phyloP scores from a whole-genome alignment of 2,113 vertebrate genomes.

The Terrapene triunguis region DNA sequence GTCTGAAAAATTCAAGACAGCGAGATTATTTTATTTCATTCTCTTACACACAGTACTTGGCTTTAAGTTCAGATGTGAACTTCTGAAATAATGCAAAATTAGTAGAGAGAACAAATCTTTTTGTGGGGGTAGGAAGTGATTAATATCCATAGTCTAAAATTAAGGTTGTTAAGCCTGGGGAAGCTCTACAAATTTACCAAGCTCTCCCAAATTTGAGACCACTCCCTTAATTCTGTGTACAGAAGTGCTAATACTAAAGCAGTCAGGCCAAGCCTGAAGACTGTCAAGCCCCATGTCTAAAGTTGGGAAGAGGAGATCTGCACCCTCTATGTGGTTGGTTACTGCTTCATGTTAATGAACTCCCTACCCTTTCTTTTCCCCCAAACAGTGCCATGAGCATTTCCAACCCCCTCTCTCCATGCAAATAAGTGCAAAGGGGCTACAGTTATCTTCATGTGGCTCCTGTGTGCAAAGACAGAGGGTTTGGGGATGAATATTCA shows the following conservation, averaged over 20 bases:
- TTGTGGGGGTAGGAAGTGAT: background rate
- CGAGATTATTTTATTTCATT: background rate
- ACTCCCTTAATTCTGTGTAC: background rate
- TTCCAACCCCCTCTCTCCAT: background rate
- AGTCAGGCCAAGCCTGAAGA: background rate
- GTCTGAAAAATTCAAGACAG: background rate
- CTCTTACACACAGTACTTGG: background rate
- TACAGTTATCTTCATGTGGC: background rate
- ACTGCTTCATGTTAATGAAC: background rate
- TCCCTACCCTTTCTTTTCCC: background rate
- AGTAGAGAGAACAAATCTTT: background rate
- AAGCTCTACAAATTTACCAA: background rate
- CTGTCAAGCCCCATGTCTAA: background rate
- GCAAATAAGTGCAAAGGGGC: background rate
- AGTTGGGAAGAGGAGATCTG: background rate
- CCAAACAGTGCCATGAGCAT: background rate
- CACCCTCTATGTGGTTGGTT: background rate
- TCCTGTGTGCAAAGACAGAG: background rate
- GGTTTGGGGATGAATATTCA: background rate
- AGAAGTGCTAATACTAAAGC: background rate
- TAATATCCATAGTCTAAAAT: background rate
- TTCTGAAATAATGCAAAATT: background rate
- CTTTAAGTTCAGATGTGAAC: background rate
- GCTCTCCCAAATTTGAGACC: background rate
- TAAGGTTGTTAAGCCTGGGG: background rate